Base-by-base conservation (phyloP, 2,797 vertebrate genomes). In the Bovichtus variegatus region DNA sequence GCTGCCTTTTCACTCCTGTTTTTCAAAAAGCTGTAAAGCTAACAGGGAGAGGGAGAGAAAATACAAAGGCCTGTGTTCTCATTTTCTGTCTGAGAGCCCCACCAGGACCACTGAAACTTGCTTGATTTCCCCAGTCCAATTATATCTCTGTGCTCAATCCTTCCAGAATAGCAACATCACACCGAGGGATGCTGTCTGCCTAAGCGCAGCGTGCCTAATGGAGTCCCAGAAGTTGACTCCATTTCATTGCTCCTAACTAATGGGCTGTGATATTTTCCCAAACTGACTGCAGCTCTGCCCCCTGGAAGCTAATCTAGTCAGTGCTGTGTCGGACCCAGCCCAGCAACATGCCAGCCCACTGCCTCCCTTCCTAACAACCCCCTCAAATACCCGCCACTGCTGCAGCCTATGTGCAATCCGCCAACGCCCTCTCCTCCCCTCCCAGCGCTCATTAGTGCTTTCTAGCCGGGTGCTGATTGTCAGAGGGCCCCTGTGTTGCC, bases 41-140 rank as follows among this genome's bases (percentile, higher is more conserved):
- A 93, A 92, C 92, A 89, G 88, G 78, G 73, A 86, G 80, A 77
- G 80, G 81, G 85, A 85, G 82, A 74, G 74, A 84, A 85, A 92
- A 94, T 90, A 95, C 94, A 92, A 94, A 95, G 87, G 83, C 93
- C 90, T 85, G 90, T 90, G 78, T 87, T 92, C 93, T 93, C 84
- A 90, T 95, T 95, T 94, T 90, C 61, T 87, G 89, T 93, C 87
- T 94, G 94, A 95, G 95, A 95, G 92, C 95, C 94, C 94, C 91
- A 93, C 50, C 92, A 96, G 95, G 95, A 96, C 96, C 91, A 83
- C 93, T 94, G 96, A 95, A 98, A 96, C 96, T 96, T 95, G 90
- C 94, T 91, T 97, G 97, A 97, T 97, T 97, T 98, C 97, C 97
- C 97, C 96, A 95, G 96, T 90, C 97, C 97, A 99, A 97, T 98